These are phyloP conservation scores for Cichlasoma orientale DNA, from an alignment of 2,797 vertebrate genomes.

Conservation along the genomic window DNA sequence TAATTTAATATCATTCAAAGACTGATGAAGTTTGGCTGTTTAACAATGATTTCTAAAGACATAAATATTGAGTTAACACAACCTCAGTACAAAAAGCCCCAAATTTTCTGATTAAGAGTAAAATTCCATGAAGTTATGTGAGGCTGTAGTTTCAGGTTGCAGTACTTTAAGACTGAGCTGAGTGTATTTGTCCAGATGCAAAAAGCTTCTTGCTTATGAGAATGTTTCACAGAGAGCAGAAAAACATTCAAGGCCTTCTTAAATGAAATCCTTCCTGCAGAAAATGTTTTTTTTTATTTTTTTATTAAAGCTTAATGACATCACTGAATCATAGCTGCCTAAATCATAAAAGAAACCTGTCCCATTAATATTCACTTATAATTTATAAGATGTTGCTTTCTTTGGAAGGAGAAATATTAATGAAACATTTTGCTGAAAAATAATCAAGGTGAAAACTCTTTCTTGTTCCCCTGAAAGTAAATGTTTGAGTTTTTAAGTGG, in stretches of 20 bases:
- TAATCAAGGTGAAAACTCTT: not conserved
- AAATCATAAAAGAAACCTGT: not conserved
- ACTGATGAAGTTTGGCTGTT: not conserved
- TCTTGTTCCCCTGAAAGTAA: not conserved
- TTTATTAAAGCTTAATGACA: not conserved
- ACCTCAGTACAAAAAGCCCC: not conserved
- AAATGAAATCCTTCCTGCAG: not conserved
- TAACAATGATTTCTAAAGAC: accelerated
- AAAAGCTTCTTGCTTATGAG: not conserved
- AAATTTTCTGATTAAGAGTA: not conserved
- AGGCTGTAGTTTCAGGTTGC: not conserved
- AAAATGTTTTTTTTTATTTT: not conserved
- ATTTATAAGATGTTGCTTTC: not conserved
- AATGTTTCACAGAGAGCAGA: not conserved
- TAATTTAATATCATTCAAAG: not conserved
- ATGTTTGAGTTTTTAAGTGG: too few relatives aligned
- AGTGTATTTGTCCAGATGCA: not conserved
- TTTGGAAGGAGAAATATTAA: not conserved
- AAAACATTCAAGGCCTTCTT: not conserved
- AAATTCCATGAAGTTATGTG: not conserved
- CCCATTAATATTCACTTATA: not conserved
- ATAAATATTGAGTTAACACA: not conserved
- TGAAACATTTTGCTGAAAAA: not conserved
- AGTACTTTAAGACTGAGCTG: not conserved
- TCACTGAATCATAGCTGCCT: not conserved